These are phyloP conservation scores for Cinclus cinclus DNA, from an alignment of 2,113 vertebrate genomes.

Conservation along the genomic window DNA sequence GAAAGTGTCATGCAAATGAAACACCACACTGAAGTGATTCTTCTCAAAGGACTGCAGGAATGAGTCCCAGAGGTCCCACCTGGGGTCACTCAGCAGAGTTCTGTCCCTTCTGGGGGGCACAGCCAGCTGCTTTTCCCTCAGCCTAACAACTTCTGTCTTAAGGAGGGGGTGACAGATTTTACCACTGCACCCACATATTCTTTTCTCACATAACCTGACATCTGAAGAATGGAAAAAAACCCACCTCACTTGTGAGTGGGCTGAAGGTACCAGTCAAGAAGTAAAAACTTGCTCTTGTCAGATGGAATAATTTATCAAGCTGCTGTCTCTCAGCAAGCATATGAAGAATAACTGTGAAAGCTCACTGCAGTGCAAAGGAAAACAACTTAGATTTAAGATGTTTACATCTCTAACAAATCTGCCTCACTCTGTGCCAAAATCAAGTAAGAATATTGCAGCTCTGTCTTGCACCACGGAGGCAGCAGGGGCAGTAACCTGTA, in stretches of 20 bases:
- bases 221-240: background rate
- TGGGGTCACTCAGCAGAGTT: background rate
- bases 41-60: background rate
- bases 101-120: background rate
- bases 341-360: background rate
- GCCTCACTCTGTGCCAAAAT: background rate
- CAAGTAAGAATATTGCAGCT: background rate
- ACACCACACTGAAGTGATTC: background rate
- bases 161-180: background rate
- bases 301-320: background rate
- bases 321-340: background rate
- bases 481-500: background rate
- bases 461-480: rapidly evolving
- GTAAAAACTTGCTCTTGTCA: background rate
- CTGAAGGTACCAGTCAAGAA: background rate
- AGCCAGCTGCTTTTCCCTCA: background rate
- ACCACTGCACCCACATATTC: background rate
- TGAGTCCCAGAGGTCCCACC: background rate
- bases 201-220: background rate
- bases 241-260: background rate
- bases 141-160: background rate
- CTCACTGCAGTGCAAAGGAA: background rate
- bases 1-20: background rate
- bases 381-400: background rate
- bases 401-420: background rate